Conservation (phyloP, 2,797 vertebrate genomes). For the Rhynchotus rufescens region DNA sequence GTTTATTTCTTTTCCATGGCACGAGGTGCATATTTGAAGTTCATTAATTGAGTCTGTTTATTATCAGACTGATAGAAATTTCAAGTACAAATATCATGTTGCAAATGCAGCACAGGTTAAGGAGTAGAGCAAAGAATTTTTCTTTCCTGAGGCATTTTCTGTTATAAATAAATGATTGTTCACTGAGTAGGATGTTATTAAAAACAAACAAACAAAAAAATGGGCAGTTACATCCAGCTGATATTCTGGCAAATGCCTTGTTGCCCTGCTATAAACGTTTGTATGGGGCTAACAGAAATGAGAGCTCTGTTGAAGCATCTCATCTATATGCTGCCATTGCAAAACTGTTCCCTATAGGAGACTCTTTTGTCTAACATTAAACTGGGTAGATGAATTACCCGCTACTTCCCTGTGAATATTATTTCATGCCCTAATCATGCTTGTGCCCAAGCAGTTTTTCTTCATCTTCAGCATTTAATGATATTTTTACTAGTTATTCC, state of each 20-base stretch:
- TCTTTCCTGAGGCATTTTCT: background rate
- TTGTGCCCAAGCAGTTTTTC: background rate
- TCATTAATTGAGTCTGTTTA: background rate
- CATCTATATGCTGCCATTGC: background rate
- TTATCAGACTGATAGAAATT: background rate
- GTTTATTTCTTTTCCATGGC: background rate
- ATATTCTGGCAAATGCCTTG: rapidly evolving
- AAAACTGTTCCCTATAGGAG: background rate
- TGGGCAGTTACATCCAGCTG: background rate
- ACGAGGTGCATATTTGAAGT: background rate
- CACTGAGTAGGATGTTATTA: background rate
- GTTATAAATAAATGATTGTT: background rate
- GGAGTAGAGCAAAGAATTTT: background rate
- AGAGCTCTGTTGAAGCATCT: background rate
- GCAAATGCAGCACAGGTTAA: background rate
- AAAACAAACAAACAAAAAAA: background rate
- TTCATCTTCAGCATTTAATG: background rate
- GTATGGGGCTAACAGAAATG: background rate
- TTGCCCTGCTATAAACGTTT: background rate
- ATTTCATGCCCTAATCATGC: background rate
- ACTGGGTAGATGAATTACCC: background rate
- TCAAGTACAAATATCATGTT: background rate
- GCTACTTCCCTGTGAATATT: background rate
- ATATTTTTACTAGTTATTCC: background rate
- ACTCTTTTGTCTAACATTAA: background rate